Evolutionary conservation across 1,140 invertebrate species (phyloP).

Genomic region (Coptotermes formosanus): DNA sequence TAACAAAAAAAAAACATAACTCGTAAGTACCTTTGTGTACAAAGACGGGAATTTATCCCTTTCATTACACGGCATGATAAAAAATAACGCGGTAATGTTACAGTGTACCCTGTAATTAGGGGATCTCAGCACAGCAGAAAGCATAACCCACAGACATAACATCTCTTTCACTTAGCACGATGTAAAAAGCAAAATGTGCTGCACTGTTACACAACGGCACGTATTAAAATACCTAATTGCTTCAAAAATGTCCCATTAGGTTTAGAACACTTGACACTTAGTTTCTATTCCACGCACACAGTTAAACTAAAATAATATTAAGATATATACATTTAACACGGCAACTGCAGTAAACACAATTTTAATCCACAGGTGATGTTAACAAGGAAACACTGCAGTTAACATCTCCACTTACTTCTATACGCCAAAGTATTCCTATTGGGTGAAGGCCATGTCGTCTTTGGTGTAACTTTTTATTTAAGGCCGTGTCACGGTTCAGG

Average conservation of each 20-base stretch:
- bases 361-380: too few relatives aligned
- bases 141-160: background rate
- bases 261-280: background rate
- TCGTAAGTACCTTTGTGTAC: background rate
- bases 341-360: too few relatives aligned
- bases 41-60: slow-evolving; percentile 5
- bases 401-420: too few relatives aligned
- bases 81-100: background rate
- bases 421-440: too few relatives aligned
- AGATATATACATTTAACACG: too few relatives aligned
- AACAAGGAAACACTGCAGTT: too few relatives aligned
- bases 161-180: background rate
- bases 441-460: too few relatives aligned
- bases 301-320: too few relatives aligned
- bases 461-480: too few relatives aligned
- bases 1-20: background rate
- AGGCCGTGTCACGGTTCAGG: too few relatives aligned
- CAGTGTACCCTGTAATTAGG: background rate
- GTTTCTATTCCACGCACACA: background rate
- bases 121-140: background rate
- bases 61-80: background rate
- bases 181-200: background rate
- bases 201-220: background rate
- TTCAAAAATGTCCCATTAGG: background rate
- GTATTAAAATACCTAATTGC: background rate